These are phyloP conservation scores for Pseudachorutes palmiensis DNA, from an alignment of 1,140 invertebrate genomes.

Conservation along the genomic window DNA sequence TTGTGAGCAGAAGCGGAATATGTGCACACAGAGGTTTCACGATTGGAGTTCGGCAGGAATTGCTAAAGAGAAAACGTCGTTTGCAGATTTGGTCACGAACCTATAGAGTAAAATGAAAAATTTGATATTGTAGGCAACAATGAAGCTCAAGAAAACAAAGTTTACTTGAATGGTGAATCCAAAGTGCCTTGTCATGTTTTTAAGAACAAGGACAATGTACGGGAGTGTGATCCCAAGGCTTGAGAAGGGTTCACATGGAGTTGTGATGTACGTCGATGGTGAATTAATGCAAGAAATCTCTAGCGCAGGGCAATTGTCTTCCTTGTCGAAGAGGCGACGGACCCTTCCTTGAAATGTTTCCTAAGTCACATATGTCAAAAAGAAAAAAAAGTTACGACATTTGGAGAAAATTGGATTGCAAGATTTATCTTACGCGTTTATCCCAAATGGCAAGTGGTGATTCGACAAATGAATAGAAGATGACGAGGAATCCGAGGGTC, in stretches of 20 bases:
- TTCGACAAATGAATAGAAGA: neutral
- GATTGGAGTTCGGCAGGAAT: neutral
- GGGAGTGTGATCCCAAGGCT: conserved; percentile 56
- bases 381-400: neutral
- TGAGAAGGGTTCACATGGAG: conserved; percentile 53
- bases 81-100: neutral
- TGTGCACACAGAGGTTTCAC: neutral
- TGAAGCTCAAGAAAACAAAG: too few relatives aligned
- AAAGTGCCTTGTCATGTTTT: conserved; percentile 59
- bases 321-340: neutral
- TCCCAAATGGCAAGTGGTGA: conserved; percentile 7
- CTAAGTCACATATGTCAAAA: neutral
- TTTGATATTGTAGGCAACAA: too few relatives aligned
- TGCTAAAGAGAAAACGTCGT: conserved; percentile 7
- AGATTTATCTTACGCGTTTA: conserved; percentile 1
- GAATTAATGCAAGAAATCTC: neutral
- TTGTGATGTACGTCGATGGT: conserved; percentile 49
- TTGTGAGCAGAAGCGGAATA: conserved; percentile 20
- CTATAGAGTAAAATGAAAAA: neutral
- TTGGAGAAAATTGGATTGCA: too few relatives aligned
- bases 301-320: neutral
- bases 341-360: neutral
- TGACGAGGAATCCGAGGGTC: neutral
- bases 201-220: conserved; percentile 56
- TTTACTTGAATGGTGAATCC: conserved; percentile 55